These are phyloP conservation scores for Erythrolamprus reginae DNA, from an alignment of 2,113 vertebrate species.

Conservation along the genomic window DNA sequence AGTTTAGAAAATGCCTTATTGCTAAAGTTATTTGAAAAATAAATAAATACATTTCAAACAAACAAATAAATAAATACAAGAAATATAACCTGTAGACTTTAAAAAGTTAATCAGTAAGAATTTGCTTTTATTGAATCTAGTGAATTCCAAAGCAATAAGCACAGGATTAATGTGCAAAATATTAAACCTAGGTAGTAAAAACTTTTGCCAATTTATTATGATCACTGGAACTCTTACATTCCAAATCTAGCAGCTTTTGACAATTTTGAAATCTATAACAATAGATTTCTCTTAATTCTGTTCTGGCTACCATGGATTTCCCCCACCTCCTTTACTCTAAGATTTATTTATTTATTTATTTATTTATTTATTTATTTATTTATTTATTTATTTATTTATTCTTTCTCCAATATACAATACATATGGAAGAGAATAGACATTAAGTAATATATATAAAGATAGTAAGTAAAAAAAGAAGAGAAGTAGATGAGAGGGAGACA, in stretches of 20 bases:
- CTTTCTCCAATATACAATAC: too few species aligned
- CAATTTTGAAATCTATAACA: not conserved
- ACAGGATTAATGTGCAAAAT: not conserved
- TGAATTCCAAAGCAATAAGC: not conserved
- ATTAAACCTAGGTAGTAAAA: not conserved
- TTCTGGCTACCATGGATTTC: not conserved
- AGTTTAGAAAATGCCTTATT: not conserved
- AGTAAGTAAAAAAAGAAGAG: too few species aligned
- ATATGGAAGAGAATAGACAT: too few species aligned
- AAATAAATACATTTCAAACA: not conserved
- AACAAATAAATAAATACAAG: not conserved
- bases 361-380: too few species aligned
- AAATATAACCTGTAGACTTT: not conserved
- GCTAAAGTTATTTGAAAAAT: not conserved
- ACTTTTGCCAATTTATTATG: not conserved
- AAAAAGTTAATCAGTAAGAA: not conserved
- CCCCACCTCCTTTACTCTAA: too few species aligned
- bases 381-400: too few species aligned
- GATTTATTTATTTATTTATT: too few species aligned
- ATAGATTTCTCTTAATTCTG: not conserved
- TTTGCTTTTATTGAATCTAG: not conserved
- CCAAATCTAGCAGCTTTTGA: not conserved
- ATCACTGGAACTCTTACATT: not conserved
- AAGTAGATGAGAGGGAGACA: too few species aligned
- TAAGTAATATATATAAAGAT: too few species aligned